phyloP scores from a whole-genome alignment of 2,888 invertebrate genomes.

The Acleris holmiana region DNA sequence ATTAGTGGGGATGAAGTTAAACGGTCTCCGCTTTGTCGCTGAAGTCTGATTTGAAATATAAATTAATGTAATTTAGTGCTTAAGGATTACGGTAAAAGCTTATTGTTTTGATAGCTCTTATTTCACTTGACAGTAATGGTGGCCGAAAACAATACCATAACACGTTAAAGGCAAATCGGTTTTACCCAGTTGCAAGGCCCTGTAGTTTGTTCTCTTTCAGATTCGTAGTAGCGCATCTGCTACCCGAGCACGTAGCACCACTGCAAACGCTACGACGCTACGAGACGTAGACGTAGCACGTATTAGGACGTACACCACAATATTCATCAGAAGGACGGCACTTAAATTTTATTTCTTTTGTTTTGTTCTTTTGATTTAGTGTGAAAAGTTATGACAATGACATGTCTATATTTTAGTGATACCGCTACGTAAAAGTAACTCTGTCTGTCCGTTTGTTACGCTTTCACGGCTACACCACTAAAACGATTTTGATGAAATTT shows the following conservation, averaged over 20 bases:
- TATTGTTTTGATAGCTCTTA: too few species aligned
- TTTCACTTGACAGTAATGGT: too few species aligned
- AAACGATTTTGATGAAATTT: too few species aligned
- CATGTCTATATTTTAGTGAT: too few species aligned
- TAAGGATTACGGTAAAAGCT: neutral
- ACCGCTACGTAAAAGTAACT: too few species aligned
- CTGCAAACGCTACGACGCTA: slow-evolving; percentile 11
- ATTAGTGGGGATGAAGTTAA: slow-evolving; percentile 2
- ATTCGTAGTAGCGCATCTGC: slow-evolving; percentile 7
- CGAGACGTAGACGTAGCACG: slow-evolving; percentile 13
- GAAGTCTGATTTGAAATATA: neutral
- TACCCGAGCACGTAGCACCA: slow-evolving; percentile 21
- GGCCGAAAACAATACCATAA: too few species aligned
- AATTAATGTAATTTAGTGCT: neutral
- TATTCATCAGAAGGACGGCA: slow-evolving; percentile 1
- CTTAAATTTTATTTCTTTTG: too few species aligned
- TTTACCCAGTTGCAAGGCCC: neutral
- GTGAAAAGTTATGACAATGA: too few species aligned
- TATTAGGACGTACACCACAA: slow-evolving; percentile 12
- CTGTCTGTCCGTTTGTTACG: too few species aligned
- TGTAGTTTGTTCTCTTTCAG: neutral
- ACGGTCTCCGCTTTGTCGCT: neutral
- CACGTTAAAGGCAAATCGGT: too few species aligned
- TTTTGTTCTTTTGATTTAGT: too few species aligned
- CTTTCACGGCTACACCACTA: too few species aligned